Conservation (phyloP, 2,113 vertebrate genomes). For the Dicerorhinus sumatrensis region DNA sequence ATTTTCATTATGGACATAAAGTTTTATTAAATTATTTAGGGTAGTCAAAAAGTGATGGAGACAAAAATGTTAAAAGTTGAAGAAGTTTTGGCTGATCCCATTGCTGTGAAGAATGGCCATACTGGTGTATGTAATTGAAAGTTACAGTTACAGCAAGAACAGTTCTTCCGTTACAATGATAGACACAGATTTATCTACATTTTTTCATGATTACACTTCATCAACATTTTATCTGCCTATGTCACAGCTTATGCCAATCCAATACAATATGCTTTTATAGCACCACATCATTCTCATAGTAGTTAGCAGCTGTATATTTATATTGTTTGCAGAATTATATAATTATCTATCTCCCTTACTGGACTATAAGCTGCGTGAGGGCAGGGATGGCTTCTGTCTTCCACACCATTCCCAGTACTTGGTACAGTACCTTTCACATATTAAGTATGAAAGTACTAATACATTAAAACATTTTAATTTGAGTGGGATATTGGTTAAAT, state of each 20-base stretch:
- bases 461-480: not conserved
- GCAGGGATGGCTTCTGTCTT: not conserved
- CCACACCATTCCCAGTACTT: not conserved
- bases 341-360: not conserved
- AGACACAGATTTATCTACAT: not conserved
- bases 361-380: not conserved
- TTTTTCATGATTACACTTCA: not conserved
- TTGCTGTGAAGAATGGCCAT: not conserved
- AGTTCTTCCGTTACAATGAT: not conserved
- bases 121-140: not conserved
- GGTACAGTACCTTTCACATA: not conserved
- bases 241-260: not conserved
- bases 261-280: not conserved
- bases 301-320: not conserved
- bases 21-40: not conserved
- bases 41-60: not conserved
- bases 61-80: not conserved
- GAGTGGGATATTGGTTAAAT: not conserved
- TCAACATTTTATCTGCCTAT: not conserved
- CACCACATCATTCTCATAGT: not conserved
- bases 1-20: not conserved
- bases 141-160: not conserved
- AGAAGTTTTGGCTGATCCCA: not conserved
- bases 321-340: not conserved
- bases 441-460: not conserved